A percentile compares a stretch with the other conserved stretches of the same genome.
These are phyloP conservation scores for Sebastes hopkinsi DNA, from an alignment of 2,797 vertebrate species.

Conservation along the genomic window DNA sequence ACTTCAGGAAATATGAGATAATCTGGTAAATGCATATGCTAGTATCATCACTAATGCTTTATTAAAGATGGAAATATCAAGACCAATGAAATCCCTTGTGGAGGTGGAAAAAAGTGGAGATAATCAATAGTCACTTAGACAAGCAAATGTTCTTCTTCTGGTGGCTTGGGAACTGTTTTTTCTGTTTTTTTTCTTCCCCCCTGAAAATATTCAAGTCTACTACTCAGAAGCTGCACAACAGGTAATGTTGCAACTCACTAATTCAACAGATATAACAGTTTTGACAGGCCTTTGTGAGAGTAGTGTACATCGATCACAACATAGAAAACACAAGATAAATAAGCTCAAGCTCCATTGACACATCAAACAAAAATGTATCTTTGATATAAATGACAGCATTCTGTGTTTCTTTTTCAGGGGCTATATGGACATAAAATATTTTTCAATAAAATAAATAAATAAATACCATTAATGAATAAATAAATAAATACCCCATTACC, in stretches of 20 bases:
- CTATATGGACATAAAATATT: slow-evolving; percentile 64
- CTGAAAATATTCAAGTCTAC: slow-evolving; percentile 51
- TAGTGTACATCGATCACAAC: slow-evolving; percentile 75
- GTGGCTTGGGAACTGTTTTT: slow-evolving; percentile 71
- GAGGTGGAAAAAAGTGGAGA: slow-evolving; percentile 22
- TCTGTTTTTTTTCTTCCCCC: slow-evolving; percentile 25
- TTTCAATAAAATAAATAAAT: slow-evolving; percentile 61
- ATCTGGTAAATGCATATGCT: slow-evolving; percentile 24
- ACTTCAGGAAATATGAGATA: slow-evolving; percentile 28
- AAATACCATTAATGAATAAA: slow-evolving; percentile 54
- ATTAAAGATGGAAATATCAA: slow-evolving; percentile 37
- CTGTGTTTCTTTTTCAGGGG: slow-evolving; percentile 62
- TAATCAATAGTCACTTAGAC: slow-evolving; percentile 55
- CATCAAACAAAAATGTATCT: slow-evolving; percentile 63
- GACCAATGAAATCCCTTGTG: slow-evolving; percentile 20
- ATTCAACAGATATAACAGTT: slow-evolving; percentile 66
- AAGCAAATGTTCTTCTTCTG: slow-evolving; percentile 36
- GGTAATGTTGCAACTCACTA: slow-evolving; percentile 60
- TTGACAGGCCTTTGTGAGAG: slow-evolving; percentile 72
- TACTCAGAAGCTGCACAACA: slow-evolving; percentile 66
- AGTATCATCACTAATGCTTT: slow-evolving; percentile 37
- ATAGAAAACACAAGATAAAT: slow-evolving; percentile 79
- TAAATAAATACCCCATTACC: slow-evolving; percentile 63
- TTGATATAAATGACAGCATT: slow-evolving; percentile 67
- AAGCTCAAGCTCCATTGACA: slow-evolving; percentile 72